phyloP scores from a whole-genome alignment of 92 coral and sea anemone species.

The Epizoanthus stellaris region DNA sequence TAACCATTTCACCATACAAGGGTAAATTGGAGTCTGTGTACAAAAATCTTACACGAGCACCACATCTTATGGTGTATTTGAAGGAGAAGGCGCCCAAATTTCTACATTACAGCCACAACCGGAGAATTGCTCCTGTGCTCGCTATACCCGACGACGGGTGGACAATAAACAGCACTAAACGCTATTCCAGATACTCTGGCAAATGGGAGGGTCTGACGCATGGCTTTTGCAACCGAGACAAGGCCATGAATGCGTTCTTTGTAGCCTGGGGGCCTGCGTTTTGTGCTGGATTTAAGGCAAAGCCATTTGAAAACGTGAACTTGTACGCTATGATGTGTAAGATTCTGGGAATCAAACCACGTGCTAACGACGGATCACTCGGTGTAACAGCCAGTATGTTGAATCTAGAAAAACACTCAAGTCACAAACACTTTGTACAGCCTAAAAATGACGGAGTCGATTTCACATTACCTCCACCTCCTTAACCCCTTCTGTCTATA shows the following conservation, averaged over 20 bases:
- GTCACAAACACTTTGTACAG: no score
- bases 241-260: constrained; percentile 75
- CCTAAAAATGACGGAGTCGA: no score
- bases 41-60: constrained; percentile 59
- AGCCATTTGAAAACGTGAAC: constrained; percentile 72
- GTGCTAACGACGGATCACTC: constrained; percentile 62
- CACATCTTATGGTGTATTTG: constrained; percentile 70
- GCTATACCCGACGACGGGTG: constrained; percentile 80
- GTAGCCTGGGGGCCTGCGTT: constrained; percentile 94
- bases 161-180: constrained; percentile 49
- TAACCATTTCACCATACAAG: constrained; percentile 65
- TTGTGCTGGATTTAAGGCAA: constrained; percentile 52
- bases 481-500: no score
- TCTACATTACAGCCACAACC: constrained; percentile 64
- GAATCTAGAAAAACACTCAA: background rate
- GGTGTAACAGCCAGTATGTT: constrained; percentile 2
- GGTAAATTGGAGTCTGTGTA: constrained; percentile 59
- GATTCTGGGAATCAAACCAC: constrained; percentile 69
- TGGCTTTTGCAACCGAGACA: constrained; percentile 68
- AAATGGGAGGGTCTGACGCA: constrained; percentile 54
- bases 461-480: no score
- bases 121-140: constrained; percentile 77
- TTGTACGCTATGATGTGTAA: constrained; percentile 85
- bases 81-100: constrained; percentile 72
- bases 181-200: constrained; percentile 1